Evolutionary conservation across 2,888 invertebrate genomes (phyloP).

Genomic region (Cactoblastis cactorum): DNA sequence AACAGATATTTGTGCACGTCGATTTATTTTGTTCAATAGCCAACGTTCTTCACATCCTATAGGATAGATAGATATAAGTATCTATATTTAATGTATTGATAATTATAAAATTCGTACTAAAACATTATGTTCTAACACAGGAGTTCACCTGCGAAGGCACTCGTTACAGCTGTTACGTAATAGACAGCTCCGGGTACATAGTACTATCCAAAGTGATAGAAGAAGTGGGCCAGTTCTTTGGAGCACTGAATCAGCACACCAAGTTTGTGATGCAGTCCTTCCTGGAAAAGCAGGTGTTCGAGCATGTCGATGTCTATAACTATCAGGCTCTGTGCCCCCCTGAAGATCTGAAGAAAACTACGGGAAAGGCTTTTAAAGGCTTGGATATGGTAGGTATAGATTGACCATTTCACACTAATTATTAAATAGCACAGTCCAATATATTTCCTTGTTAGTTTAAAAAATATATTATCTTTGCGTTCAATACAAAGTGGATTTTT

Average conservation of each 20-base stretch:
- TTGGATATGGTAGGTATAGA: conserved; percentile 43
- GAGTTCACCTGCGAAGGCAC: conserved; percentile 71
- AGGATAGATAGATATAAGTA: no score
- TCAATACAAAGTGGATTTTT: no score
- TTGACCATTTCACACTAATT: background rate
- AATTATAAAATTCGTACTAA: no score
- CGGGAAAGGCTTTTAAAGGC: conserved; percentile 47
- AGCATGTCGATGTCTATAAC: conserved; percentile 88
- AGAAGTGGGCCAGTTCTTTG: conserved; percentile 91
- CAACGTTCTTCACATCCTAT: no score
- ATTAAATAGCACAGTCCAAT: no score
- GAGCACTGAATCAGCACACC: conserved; percentile 80
- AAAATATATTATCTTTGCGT: no score
- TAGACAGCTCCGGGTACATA: conserved; percentile 95
- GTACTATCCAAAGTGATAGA: conserved; percentile 82
- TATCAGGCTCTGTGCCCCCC: conserved; percentile 88
- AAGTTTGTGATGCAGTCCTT: conserved; percentile 86
- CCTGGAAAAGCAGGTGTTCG: conserved; percentile 84
- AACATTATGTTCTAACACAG: conserved; percentile 31
- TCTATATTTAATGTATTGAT: no score
- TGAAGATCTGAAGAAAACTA: conserved; percentile 29
- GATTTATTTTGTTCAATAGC: no score
- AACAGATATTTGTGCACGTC: no score
- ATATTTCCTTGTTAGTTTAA: no score
- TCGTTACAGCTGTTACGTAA: conserved; percentile 88